A percentile compares a stretch with the other conserved stretches of the same genome.
phyloP scores from a whole-genome alignment of 2,888 invertebrate genomes.

The Dolichopus griseipennis region DNA sequence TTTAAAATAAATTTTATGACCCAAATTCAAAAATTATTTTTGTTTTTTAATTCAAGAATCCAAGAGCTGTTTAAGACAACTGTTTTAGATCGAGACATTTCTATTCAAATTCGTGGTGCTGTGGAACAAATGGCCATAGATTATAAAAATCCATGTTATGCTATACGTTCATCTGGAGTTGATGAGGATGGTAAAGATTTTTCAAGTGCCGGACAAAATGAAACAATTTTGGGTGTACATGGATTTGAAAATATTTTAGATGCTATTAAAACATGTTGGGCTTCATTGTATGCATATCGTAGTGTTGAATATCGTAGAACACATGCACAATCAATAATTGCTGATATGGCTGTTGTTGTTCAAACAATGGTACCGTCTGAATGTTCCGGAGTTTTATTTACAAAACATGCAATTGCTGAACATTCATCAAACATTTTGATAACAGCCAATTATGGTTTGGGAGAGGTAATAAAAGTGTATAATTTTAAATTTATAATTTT shows the following conservation, averaged over 20 bases:
- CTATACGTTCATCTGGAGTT: constrained; percentile 62
- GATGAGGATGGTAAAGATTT: constrained; percentile 72
- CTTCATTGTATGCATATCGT: constrained; percentile 65
- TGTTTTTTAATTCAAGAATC: neutral
- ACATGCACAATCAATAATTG: constrained; percentile 58
- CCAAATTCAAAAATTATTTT: no score
- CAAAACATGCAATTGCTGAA: constrained; percentile 64
- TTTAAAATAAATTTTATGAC: no score
- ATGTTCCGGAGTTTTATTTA: constrained; percentile 72
- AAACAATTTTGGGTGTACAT: constrained; percentile 61
- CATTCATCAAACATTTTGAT: constrained; percentile 60
- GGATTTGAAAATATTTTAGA: constrained; percentile 47
- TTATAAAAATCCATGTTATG: constrained; percentile 45
- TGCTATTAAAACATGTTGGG: constrained; percentile 68
- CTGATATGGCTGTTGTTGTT: constrained; percentile 70
- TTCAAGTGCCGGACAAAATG: constrained; percentile 79
- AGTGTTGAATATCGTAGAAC: constrained; percentile 73
- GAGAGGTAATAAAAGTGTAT: constrained; percentile 52
- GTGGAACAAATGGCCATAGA: neutral
- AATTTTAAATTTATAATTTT: neutral
- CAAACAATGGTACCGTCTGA: constrained; percentile 67
- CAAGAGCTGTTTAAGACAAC: neutral
- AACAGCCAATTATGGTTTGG: constrained; percentile 73
- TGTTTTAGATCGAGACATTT: neutral
- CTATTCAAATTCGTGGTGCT: neutral